Percentiles rank a stretch among this genome's conserved stretches.
Conservation (phyloP, 2,113 vertebrate species). For the Engystomops pustulosus region DNA sequence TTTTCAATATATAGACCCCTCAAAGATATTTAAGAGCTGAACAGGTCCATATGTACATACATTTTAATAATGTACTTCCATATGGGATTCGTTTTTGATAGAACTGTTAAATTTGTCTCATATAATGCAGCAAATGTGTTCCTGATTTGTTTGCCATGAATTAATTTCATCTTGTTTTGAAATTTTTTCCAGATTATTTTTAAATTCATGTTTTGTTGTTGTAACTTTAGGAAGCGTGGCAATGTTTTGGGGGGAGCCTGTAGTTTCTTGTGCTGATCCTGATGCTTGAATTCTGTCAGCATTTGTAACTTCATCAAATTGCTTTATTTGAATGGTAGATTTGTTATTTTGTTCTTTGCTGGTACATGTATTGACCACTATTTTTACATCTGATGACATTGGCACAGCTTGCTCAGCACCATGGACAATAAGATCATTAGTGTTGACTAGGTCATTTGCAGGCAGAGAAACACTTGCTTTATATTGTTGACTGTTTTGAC, state of each 20-base stretch:
- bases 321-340: not conserved
- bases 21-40: too few species aligned
- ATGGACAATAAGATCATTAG: not conserved
- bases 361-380: not conserved
- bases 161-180: not conserved
- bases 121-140: not conserved
- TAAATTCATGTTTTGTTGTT: not conserved
- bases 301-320: not conserved
- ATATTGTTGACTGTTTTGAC: not conserved
- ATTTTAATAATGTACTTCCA: too few species aligned
- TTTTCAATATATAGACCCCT: too few species aligned
- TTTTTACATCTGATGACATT: not conserved
- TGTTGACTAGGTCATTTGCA: not conserved
- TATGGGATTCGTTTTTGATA: too few species aligned
- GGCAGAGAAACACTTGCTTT: not conserved
- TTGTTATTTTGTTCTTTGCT: too few species aligned
- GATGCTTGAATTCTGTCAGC: not conserved
- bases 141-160: conserved; percentile 10
- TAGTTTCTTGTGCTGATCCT: not conserved
- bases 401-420: not conserved
- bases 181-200: not conserved
- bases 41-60: too few species aligned
- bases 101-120: not conserved
- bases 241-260: not conserved
- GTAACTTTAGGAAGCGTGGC: too few species aligned